Conservation (phyloP, 2,113 vertebrate genomes). For the rat (Rattus norvegicus) region DNA sequence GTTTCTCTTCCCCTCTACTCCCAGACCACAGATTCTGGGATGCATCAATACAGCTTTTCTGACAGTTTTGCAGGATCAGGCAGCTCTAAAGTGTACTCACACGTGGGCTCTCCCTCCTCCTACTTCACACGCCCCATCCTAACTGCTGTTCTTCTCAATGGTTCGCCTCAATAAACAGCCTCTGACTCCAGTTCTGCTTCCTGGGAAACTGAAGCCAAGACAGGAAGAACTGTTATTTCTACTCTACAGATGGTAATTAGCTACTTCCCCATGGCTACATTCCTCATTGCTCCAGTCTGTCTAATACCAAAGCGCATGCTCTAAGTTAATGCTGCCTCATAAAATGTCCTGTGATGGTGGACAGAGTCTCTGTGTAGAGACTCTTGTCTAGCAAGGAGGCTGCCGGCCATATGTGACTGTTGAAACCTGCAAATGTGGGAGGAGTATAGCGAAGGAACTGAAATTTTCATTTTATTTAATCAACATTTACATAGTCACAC, state of each 20-base stretch:
- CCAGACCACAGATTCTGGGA: not conserved
- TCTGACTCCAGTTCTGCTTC: not conserved
- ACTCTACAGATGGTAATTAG: not conserved
- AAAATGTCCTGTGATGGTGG: not conserved
- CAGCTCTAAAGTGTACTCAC: not conserved
- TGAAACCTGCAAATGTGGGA: not conserved
- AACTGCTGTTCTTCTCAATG: not conserved
- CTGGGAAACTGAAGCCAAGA: not conserved
- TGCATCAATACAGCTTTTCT: not conserved
- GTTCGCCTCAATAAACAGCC: not conserved
- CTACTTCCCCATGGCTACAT: not conserved
- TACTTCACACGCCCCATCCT: not conserved
- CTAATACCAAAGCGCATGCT: not conserved
- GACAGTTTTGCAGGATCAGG: not conserved
- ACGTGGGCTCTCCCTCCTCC: not conserved
- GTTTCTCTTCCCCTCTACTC: not conserved
- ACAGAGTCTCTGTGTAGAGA: not conserved
- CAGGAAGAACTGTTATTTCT: not conserved
- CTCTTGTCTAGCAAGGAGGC: not conserved
- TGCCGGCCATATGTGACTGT: not conserved
- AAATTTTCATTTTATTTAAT: constrained; percentile 35
- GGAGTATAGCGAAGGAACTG: not conserved
- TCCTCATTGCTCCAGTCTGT: not conserved
- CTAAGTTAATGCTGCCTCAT: not conserved
- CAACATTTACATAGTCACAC: constrained; percentile 19